Conservation (phyloP, 2,797 vertebrate species). For the Tiaroga cobitis region DNA sequence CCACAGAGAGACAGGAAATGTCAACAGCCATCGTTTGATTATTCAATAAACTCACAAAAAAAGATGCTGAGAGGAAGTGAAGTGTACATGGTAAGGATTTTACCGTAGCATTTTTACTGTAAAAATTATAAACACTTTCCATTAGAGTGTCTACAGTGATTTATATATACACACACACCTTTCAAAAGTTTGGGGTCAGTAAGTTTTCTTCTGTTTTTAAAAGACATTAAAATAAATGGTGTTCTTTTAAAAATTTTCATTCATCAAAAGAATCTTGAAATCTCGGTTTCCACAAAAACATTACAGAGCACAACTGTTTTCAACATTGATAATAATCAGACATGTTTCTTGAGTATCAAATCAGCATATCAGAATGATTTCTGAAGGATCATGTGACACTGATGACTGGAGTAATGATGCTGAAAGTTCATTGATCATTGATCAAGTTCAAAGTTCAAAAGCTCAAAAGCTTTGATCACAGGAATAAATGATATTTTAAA, state of each 20-base stretch:
- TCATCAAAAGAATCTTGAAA: background rate
- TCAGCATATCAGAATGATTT: background rate
- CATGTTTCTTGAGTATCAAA: background rate
- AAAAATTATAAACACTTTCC: no score
- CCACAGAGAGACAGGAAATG: constrained; percentile 69
- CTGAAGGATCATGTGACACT: background rate
- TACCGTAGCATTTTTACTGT: no score
- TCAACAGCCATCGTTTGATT: constrained; percentile 73
- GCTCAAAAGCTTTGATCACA: background rate
- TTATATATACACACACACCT: no score
- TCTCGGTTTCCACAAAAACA: background rate
- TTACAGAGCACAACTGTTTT: no score
- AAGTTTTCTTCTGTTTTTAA: no score
- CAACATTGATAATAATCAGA: background rate
- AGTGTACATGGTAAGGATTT: no score
- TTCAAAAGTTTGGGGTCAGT: no score
- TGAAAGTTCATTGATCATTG: no score
- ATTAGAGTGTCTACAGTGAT: no score
- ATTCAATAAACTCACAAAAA: constrained; percentile 67
- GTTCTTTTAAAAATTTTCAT: background rate
- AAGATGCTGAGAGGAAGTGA: constrained; percentile 30
- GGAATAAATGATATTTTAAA: background rate
- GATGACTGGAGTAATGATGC: background rate
- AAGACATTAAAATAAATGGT: no score
- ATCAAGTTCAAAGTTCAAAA: no score